Conservation (phyloP, 2,113 vertebrate species). For the Syrrhaptes paradoxus region DNA sequence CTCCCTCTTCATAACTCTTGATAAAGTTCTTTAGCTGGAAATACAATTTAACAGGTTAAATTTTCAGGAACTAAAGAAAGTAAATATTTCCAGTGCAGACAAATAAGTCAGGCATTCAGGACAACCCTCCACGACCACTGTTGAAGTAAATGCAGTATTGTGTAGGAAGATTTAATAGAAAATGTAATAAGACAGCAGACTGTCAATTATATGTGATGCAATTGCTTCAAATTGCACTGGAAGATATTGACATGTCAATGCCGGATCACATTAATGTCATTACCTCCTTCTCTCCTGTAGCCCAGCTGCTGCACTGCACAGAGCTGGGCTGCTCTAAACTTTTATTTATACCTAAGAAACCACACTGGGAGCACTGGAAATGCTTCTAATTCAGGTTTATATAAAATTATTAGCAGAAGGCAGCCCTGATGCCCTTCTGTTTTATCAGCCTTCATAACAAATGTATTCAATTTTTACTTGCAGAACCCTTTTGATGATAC, state of each 20-base stretch:
- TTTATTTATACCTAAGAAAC: constrained; percentile 21
- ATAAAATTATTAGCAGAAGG: background rate
- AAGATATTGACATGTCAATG: constrained; percentile 42
- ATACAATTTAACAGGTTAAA: constrained; percentile 53
- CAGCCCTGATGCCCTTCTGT: background rate
- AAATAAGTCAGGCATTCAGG: background rate
- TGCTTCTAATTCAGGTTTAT: constrained; percentile 3
- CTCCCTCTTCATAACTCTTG: constrained; percentile 81
- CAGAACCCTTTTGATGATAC: background rate
- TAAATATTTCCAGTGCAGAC: background rate
- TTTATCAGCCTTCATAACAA: background rate
- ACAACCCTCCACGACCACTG: background rate
- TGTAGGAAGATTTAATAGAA: background rate
- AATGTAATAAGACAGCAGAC: constrained; percentile 18
- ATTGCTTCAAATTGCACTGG: constrained; percentile 22
- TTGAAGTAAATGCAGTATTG: background rate
- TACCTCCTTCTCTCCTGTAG: background rate
- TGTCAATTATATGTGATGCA: constrained; percentile 6
- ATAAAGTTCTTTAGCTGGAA: constrained; percentile 94
- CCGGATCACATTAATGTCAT: constrained; percentile 30
- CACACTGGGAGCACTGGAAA: constrained; percentile 28
- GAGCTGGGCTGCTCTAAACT: background rate
- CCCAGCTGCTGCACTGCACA: background rate
- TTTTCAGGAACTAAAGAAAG: background rate
- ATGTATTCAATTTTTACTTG: constrained; percentile 9